Evolutionary conservation across 92 coral and sea anemone genomes (phyloP).

Genomic region (Blastomussa wellsi): DNA sequence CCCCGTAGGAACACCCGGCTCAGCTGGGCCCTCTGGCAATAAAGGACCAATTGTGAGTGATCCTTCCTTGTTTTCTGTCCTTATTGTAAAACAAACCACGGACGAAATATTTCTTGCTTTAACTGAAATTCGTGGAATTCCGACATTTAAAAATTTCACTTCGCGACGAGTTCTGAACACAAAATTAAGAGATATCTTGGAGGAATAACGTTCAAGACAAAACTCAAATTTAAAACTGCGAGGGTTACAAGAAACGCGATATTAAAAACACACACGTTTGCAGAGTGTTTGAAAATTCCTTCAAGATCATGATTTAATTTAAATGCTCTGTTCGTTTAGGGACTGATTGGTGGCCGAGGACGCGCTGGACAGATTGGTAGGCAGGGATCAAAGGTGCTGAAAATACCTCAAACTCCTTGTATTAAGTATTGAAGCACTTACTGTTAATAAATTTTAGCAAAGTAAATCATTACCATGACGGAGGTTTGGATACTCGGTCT

Average conservation of each 20-base stretch:
- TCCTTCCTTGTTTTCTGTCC: not conserved
- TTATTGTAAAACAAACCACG: too few species aligned
- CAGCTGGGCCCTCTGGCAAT: slow-evolving; percentile 47
- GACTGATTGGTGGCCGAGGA: slow-evolving; percentile 58
- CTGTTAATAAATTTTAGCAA: too few species aligned
- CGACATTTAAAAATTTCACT: too few species aligned
- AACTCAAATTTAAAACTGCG: not conserved
- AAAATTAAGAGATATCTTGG: not conserved
- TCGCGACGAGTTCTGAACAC: not conserved
- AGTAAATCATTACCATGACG: too few species aligned
- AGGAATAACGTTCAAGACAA: not conserved
- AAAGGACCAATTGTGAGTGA: slow-evolving; percentile 58
- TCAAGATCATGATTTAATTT: too few species aligned
- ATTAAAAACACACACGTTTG: not conserved
- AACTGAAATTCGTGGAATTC: not conserved
- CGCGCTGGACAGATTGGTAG: slow-evolving; percentile 46
- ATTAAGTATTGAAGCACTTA: too few species aligned
- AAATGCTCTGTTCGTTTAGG: slow-evolving; percentile 33
- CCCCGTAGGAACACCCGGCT: slow-evolving; percentile 41
- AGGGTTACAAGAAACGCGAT: too few species aligned
- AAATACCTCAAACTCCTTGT: too few species aligned
- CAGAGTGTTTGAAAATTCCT: not conserved
- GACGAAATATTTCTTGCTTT: too few species aligned
- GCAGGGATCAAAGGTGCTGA: slow-evolving; percentile 48
- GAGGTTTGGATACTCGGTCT: too few species aligned